Evolutionary conservation across 2,113 vertebrate genomes (phyloP).

Genomic region (Nerophis ophidion): DNA sequence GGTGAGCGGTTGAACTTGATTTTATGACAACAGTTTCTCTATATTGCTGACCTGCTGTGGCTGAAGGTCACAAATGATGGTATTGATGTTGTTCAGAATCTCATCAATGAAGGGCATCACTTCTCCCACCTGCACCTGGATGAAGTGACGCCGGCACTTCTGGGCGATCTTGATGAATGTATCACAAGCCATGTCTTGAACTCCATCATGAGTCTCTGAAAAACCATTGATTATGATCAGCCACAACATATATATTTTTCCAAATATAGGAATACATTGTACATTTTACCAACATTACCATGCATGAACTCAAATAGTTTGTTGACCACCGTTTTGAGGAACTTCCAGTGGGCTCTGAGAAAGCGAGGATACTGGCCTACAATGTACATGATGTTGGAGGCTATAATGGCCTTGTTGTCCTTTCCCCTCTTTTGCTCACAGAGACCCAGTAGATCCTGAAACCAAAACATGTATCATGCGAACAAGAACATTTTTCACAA

Average conservation of each 20-base stretch:
- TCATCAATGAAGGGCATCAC: conserved; percentile 99
- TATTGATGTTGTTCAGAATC: conserved; percentile 98
- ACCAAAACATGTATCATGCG: conserved; percentile 1
- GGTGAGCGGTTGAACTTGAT: conserved; percentile 1
- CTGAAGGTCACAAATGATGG: conserved; percentile 98
- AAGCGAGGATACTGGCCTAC: conserved; percentile 98
- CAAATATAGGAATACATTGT: neutral
- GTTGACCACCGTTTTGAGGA: conserved; percentile 98
- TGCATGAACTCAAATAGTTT: conserved; percentile 99
- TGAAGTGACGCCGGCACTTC: conserved; percentile 97
- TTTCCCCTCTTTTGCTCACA: conserved; percentile 98
- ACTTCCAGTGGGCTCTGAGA: conserved; percentile 97
- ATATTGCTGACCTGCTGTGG: conserved; percentile 85
- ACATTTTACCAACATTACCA: conserved; percentile 69
- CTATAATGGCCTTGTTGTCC: conserved; percentile 99
- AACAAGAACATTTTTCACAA: neutral
- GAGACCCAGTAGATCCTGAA: conserved; percentile 91
- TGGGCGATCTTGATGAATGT: conserved; percentile 99
- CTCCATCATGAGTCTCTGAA: conserved; percentile 95
- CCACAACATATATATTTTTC: too few relatives aligned
- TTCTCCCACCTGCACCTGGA: conserved; percentile 98
- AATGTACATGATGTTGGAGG: conserved; percentile 99
- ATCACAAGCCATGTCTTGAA: conserved; percentile 99
- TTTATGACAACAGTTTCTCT: neutral
- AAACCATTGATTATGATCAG: neutral